Evolutionary conservation across 2,797 vertebrate genomes (phyloP), one percentile per base, ranked within the genome.

Genomic region (Sebastes steindachneri): DNA sequence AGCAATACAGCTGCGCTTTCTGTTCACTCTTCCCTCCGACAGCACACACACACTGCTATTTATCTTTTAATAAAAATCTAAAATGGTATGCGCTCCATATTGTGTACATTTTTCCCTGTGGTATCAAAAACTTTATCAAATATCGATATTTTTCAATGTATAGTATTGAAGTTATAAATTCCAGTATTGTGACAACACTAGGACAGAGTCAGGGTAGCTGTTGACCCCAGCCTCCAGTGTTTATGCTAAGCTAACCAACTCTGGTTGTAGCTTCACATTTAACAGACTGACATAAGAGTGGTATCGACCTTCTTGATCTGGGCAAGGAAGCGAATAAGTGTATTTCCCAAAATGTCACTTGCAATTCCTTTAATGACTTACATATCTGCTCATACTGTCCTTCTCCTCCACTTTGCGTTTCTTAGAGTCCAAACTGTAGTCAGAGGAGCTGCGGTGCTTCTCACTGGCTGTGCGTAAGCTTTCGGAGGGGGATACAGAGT

Each of bases 401-500:
- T 99, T 99, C 90, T 99, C 98, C 77, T 99, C 98, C 0, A 97
- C 97, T 92, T 99, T 99, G 88, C 98, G 93, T 85, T 99, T 99
- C 95, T 99, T 99, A 64, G 98, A 96, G 84, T 99, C 98, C 70
- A 98, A 89, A 90, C 96, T 94, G 83, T 98, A 98, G 87, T 99
- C 98, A 0, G 97, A 95, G 17, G 98, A 98, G 90, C 97, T 96
- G 28, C 97, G 96, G 91, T 98, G 98, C 88, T 99, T 99, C 93
- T 99, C 98, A 0, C 97, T 98, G 90, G 96, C 95, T 9, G 96
- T 93, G 77, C 97, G 95, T 82, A 99, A 94, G 91, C 98, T 99
- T 88, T 99, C 98, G 3, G 97, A 97, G 9, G 98, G 98, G 0
- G 98, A 99, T 83, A 99, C 96, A 0, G 98, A 99, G 82, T 98